These are phyloP conservation scores for Tauraco erythrolophus DNA, from an alignment of 2,113 vertebrate species.

Conservation along the genomic window DNA sequence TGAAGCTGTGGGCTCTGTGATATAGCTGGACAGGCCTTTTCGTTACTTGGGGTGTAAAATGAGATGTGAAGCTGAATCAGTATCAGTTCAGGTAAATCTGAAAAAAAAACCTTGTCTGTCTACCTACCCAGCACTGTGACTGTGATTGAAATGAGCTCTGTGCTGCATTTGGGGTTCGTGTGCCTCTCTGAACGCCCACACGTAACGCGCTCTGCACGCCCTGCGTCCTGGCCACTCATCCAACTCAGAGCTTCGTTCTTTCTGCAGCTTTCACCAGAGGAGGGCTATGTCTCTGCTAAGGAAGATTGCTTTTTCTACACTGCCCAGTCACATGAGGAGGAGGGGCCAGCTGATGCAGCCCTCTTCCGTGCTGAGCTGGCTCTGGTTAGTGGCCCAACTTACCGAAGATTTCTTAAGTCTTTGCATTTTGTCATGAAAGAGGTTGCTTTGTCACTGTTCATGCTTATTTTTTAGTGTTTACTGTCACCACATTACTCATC, in stretches of 20 bases:
- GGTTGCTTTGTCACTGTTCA: slow-evolving; percentile 1
- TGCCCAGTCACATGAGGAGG: slow-evolving; percentile 83
- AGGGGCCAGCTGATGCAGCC: slow-evolving; percentile 83
- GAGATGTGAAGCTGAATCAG: background rate
- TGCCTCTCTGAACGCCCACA: background rate
- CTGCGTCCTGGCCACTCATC: slow-evolving; percentile 23
- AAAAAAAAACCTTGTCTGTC: background rate
- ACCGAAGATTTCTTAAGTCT: slow-evolving; percentile 34
- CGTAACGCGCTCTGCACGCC: background rate
- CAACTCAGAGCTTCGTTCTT: slow-evolving; percentile 77
- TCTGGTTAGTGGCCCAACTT: slow-evolving; percentile 87
- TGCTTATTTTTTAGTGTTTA: background rate
- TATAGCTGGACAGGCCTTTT: background rate
- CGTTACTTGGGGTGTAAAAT: background rate
- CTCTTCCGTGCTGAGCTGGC: slow-evolving; percentile 92
- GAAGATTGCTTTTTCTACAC: slow-evolving; percentile 87
- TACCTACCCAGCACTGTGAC: background rate
- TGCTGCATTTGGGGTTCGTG: background rate
- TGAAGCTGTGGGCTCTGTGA: background rate
- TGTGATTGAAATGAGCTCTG: background rate
- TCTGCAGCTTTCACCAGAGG: slow-evolving; percentile 90
- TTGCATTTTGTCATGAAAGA: slow-evolving; percentile 10
- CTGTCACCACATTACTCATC: background rate
- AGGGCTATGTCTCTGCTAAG: slow-evolving; percentile 87
- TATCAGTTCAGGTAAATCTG: background rate